Base-by-base conservation (phyloP, 2,888 invertebrate genomes). In the Rhogogaster chlorosoma region DNA sequence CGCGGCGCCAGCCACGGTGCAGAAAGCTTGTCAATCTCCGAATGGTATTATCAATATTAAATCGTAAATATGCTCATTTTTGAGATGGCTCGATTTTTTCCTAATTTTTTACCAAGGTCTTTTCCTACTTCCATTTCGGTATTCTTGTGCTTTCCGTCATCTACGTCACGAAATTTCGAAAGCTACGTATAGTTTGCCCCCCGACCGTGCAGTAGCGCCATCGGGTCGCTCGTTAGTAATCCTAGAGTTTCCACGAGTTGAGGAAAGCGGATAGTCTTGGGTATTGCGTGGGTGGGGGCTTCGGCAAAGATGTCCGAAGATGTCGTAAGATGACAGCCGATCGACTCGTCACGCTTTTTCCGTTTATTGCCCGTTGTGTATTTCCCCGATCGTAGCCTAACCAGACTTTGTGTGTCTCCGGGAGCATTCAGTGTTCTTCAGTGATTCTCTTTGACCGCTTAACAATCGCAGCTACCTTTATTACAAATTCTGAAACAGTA, bases 311-410 rank as follows among this genome's bases (percentile, higher is more conserved):
- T 38, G 73, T 26, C 42, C 42, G 88, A 89, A 89, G 88, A 89
- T 91, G 91, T 90, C 88, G 89, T 89, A 90, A 90, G 90, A 91
- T 91, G 91, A 91, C 91, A 91, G 91, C 88, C 89, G 82, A 77
- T 85, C 86, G 89, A 53, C 49, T 53, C 86, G 87, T 89, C 88
- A 89, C 89, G 90, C 88, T 89, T 75, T 86, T 83, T 86, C 84
- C 67, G 53, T 77, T 73, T 57, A 49, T 38, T 75, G 15, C 4
- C n/a, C n/a, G 15, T 45, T 64, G 82, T 53, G 78, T 53, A 32
- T 22, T 78, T 78, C 36, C 57, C 67, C 67, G 32, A 67, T 32
- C 32, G 1, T 32, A 32, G 15, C 67, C 67, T 1, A 67, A 15
- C 32, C 18, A 29, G 4, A 32, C 67, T 67, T 15, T 12, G 32